These are phyloP conservation scores for Sterna hirundo DNA, from an alignment of 2,113 vertebrate genomes.

Conservation along the genomic window DNA sequence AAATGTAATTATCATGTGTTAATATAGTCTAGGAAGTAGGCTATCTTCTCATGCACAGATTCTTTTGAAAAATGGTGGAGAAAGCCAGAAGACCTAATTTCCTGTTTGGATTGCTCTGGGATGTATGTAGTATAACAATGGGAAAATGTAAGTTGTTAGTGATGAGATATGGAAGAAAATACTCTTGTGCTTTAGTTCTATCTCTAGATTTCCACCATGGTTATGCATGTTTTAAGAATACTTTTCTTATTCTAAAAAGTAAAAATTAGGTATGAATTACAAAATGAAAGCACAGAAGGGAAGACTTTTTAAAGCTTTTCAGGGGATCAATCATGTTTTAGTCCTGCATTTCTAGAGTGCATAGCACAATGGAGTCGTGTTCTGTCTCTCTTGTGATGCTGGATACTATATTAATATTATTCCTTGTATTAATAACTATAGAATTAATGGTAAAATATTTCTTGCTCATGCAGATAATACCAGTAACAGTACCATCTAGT, in stretches of 20 bases:
- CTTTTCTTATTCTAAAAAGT: background rate
- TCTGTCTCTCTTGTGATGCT: background rate
- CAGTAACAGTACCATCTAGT: background rate
- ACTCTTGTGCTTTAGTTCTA: background rate
- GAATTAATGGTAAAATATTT: background rate
- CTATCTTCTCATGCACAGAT: conserved; percentile 4
- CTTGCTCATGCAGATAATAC: background rate
- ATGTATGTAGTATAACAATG: background rate
- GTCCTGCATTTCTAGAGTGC: background rate
- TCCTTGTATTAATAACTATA: background rate
- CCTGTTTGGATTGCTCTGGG: conserved; percentile 5
- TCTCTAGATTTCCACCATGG: background rate
- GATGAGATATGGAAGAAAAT: background rate
- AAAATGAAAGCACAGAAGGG: background rate
- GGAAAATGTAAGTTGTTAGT: background rate
- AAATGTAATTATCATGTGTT: conserved; percentile 67
- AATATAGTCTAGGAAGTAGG: conserved; percentile 47
- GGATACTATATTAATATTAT: background rate
- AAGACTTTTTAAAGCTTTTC: background rate
- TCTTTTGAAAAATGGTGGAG: conserved; percentile 34
- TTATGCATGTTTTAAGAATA: background rate
- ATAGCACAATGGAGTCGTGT: background rate
- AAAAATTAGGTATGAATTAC: background rate
- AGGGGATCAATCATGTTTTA: background rate
- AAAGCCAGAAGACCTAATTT: conserved; percentile 47